Evolutionary conservation across 2,113 vertebrate genomes (phyloP).

Genomic region (Mesembrinibis cayennensis): DNA sequence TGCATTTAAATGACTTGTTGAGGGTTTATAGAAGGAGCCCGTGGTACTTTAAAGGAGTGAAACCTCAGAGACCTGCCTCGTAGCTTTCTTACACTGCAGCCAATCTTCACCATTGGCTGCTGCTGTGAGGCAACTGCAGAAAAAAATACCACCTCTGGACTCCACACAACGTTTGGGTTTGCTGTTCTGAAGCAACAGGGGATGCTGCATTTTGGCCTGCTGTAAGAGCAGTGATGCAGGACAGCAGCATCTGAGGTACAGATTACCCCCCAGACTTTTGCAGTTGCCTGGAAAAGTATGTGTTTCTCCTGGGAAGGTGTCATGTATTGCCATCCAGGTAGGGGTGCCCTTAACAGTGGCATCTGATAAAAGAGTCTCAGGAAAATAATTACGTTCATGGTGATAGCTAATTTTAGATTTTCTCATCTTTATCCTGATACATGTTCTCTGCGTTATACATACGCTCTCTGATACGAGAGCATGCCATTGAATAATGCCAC

Average conservation of each 20-base stretch:
- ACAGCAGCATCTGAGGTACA: neutral
- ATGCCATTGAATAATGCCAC: neutral
- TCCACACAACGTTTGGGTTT: neutral
- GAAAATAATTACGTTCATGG: neutral
- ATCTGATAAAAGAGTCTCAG: neutral
- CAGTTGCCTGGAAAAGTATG: neutral
- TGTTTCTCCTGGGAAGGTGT: neutral
- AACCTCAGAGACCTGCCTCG: neutral
- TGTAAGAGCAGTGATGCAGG: neutral
- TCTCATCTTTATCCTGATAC: neutral
- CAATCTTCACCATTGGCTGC: neutral
- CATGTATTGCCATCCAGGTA: neutral
- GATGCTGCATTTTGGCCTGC: neutral
- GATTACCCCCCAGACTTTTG: neutral
- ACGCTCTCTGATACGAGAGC: accelerated
- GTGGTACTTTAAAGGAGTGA: neutral
- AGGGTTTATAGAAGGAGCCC: neutral
- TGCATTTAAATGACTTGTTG: neutral
- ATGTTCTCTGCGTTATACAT: neutral
- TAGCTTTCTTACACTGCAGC: neutral
- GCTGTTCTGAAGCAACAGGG: neutral
- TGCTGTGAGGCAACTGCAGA: neutral
- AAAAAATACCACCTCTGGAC: neutral
- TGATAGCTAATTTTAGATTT: neutral
- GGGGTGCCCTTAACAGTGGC: neutral